Base-by-base conservation (phyloP, 2,888 invertebrate genomes). In the Synanthedon myopaeformis region DNA sequence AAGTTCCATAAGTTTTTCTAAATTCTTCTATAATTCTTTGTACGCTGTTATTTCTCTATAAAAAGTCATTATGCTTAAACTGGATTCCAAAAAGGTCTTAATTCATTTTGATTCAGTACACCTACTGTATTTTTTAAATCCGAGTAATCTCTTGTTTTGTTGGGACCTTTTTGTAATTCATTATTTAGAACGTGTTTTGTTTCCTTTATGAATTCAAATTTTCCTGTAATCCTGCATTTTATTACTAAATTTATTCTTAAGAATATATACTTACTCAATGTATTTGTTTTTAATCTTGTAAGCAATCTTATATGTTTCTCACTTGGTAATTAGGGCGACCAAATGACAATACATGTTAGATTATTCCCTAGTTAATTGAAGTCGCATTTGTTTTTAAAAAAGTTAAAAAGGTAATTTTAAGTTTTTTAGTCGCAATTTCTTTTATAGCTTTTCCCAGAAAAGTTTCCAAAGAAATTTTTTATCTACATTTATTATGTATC, bases 311-410 rank as follows among this genome's bases (percentile, higher is more conserved):
- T 85, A 85, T 85, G 83, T 67, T 81, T 85, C 82, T 85, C 82
- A 76, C 85, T 86, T 85, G 82, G 85, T 85, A 68, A 69, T 80
- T 84, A 87, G 86, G 86, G 86, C 86, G 83, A 82, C 86, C 86
- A 85, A 87, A 86, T 84, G 86, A 87, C 82, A 82, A 83, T 78
- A 72, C 85, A 86, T 87, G 84, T 85, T 73, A 83, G 78, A 65
- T 77, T 82, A 84, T 86, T 84, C 84, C 85, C 82, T 68, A 74
- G 71, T 64, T 57, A 49, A 51, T 58, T 66, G 59, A 61, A 68
- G 76, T 67, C 76, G 73, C 70, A 60, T 58, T 66, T 63, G 58
- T 59, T 61, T 48, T 53, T 51, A 55, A 23, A 51, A 51, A 23
- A 41, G 48, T 49, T 42, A 17, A 49, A 48, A 51, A 59, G 64